These are phyloP conservation scores for Colaptes auratus DNA, from an alignment of 2,113 vertebrate genomes.

Conservation along the genomic window DNA sequence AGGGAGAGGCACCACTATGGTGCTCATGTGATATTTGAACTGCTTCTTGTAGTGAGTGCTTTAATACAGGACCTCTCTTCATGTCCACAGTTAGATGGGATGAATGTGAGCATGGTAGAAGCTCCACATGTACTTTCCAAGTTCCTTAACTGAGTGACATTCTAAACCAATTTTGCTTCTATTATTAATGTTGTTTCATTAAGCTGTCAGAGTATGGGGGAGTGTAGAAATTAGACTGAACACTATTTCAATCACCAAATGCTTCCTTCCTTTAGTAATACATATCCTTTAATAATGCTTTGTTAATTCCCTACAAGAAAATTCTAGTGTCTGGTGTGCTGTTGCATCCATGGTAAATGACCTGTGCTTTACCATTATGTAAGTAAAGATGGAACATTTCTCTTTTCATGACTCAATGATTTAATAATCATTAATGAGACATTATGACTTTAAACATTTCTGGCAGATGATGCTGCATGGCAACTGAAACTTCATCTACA, in stretches of 20 bases:
- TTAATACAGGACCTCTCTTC: not conserved
- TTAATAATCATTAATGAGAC: constrained; percentile 70
- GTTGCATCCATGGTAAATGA: not conserved
- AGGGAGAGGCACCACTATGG: not conserved
- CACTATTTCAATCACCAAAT: not conserved
- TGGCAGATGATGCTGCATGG: constrained; percentile 31
- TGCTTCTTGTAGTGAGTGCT: not conserved
- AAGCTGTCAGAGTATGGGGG: not conserved
- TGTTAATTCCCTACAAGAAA: constrained; percentile 43
- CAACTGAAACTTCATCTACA: constrained; percentile 16
- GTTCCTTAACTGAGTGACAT: not conserved
- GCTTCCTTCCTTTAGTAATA: constrained; percentile 8
- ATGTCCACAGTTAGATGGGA: not conserved
- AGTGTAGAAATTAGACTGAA: not conserved
- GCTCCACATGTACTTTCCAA: not conserved
- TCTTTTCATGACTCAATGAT: not conserved
- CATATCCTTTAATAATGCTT: not conserved
- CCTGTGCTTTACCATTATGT: not conserved
- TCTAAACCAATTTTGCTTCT: not conserved
- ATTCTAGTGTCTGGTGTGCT: not conserved
- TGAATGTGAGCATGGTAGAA: not conserved
- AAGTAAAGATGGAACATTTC: constrained; percentile 23
- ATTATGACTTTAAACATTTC: constrained; percentile 58
- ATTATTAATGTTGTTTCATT: not conserved
- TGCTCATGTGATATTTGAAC: not conserved